Evolutionary conservation across 2,888 invertebrate genomes (phyloP).

Genomic region (Rhogogaster chlorosoma): DNA sequence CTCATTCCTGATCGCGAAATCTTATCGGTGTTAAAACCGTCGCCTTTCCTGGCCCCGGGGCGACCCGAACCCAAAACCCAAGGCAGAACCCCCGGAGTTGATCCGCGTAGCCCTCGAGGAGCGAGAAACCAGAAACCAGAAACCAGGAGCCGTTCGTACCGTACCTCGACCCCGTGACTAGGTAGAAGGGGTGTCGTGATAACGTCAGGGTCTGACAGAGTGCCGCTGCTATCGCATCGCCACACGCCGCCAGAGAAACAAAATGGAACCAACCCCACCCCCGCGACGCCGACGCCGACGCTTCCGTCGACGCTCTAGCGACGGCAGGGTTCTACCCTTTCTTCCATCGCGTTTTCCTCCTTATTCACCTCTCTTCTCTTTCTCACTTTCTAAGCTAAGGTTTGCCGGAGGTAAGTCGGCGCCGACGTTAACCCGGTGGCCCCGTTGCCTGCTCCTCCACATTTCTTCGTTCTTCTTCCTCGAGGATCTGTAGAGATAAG

Average conservation of each 20-base stretch:
- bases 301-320: conserved; percentile 45
- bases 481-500: not conserved
- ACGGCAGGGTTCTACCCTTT: conserved; percentile 27
- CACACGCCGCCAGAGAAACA: conserved; percentile 80
- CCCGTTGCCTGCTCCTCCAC: conserved; percentile 47
- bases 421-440: conserved; percentile 52
- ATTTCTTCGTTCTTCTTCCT: conserved; percentile 51
- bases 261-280: conserved; percentile 76
- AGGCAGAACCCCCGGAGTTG: conserved; percentile 21
- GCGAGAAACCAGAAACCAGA: conserved; percentile 45
- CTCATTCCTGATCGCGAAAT: conserved; percentile 9
- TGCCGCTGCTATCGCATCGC: conserved; percentile 79
- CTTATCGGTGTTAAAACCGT: conserved; percentile 39
- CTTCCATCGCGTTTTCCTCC: not conserved
- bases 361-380: conserved; percentile 49
- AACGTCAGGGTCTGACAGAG: conserved; percentile 81
- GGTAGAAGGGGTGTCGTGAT: conserved; percentile 78
- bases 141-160: conserved; percentile 44
- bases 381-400: conserved; percentile 57
- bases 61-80: not conserved
- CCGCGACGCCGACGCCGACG: conserved; percentile 58
- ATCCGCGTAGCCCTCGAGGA: conserved; percentile 50
- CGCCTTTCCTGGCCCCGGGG: conserved; percentile 4
- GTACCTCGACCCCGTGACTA: conserved; percentile 52
- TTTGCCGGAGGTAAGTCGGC: conserved; percentile 53